phyloP scores from a whole-genome alignment of 2,888 invertebrate genomes.

The Oscheius sp. region DNA sequence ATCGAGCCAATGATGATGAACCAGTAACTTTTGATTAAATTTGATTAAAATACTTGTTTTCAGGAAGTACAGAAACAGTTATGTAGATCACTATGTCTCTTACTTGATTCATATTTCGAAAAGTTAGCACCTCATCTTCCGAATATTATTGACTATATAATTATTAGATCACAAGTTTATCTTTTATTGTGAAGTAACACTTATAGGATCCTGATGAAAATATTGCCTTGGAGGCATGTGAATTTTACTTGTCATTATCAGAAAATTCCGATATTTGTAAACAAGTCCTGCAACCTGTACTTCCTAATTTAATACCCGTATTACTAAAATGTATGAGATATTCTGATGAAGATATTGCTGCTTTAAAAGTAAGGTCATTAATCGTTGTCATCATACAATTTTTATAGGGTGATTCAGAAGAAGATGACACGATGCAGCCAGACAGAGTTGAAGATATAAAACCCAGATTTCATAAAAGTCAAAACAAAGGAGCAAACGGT shows the following conservation, averaged over 20 bases:
- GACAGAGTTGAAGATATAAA: conserved; percentile 96
- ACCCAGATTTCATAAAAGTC: conserved; percentile 85
- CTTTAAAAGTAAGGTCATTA: conserved; percentile 78
- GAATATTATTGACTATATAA: conserved; percentile 97
- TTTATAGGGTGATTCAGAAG: conserved; percentile 87
- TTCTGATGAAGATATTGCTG: conserved; percentile 94
- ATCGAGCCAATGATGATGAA: conserved; percentile 92
- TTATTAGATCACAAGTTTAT: conserved; percentile 80
- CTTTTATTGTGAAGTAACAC: not conserved
- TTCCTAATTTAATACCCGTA: conserved; percentile 87
- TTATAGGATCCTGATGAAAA: conserved; percentile 85
- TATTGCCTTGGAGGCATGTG: conserved; percentile 96
- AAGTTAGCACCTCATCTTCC: conserved; percentile 92
- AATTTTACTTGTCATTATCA: conserved; percentile 96
- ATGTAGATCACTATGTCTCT: conserved; percentile 93
- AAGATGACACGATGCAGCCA: conserved; percentile 90
- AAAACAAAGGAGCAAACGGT: conserved; percentile 33
- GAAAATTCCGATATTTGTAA: conserved; percentile 88
- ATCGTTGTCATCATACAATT: not conserved
- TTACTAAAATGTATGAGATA: conserved; percentile 96
- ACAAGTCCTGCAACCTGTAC: conserved; percentile 82
- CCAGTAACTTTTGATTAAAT: conserved; percentile 37
- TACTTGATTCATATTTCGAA: conserved; percentile 93
- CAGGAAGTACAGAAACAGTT: conserved; percentile 97
- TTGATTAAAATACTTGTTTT: conserved; percentile 11